These are phyloP conservation scores for Brachyhypopomus occidentalis DNA, from an alignment of 2,113 vertebrate genomes.

Conservation along the genomic window DNA sequence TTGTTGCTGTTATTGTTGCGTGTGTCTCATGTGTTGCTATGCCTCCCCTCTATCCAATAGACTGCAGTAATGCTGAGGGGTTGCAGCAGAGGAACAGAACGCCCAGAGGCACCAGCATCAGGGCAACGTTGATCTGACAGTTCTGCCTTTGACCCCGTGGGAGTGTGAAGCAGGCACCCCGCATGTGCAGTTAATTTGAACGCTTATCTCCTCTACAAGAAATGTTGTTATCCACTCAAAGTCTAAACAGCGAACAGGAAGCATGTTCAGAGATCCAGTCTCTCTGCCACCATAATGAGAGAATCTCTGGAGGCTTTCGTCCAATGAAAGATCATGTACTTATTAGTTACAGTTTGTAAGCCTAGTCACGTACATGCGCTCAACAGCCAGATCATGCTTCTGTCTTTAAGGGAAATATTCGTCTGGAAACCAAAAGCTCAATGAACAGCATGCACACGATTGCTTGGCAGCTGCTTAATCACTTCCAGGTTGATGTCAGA, in stretches of 20 bases:
- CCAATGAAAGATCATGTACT: slow-evolving; percentile 26
- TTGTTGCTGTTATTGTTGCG: slow-evolving; percentile 52
- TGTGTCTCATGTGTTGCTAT: no score
- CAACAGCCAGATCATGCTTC: not conserved
- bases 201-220: slow-evolving; percentile 39
- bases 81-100: slow-evolving; percentile 52
- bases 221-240: slow-evolving; percentile 28
- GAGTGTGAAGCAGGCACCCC: slow-evolving; percentile 41
- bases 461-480: not conserved
- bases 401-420: not conserved
- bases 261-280: not conserved
- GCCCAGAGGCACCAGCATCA: slow-evolving; percentile 29
- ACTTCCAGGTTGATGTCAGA: not conserved
- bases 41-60: no score
- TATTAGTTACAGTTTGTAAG: not conserved
- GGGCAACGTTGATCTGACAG: slow-evolving; percentile 28
- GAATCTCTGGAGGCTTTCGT: slow-evolving; percentile 3
- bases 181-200: slow-evolving; percentile 47
- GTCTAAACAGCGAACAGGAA: slow-evolving; percentile 26
- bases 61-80: slow-evolving; percentile 35
- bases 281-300: slow-evolving; percentile 9
- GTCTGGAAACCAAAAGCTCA: slow-evolving; percentile 12
- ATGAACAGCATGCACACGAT: not conserved
- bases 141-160: slow-evolving; percentile 17
- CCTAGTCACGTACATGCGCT: slow-evolving; percentile 21